phyloP scores from a whole-genome alignment of 1,140 invertebrate genomes.

The Nasonia giraulti region DNA sequence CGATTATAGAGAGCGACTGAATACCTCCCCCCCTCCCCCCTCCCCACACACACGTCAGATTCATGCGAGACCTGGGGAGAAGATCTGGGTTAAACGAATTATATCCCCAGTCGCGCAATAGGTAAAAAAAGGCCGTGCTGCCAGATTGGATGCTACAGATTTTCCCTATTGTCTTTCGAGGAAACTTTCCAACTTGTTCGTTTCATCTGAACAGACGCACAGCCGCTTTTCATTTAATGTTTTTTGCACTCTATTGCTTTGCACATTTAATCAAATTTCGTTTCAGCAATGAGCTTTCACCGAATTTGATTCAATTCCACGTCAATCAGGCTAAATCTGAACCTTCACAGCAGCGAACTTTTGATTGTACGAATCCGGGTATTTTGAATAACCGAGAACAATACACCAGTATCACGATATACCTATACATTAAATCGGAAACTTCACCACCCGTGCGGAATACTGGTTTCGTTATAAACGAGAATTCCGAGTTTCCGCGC shows the following conservation, averaged over 20 bases:
- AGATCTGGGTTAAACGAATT: conserved; percentile 39
- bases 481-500: too few relatives aligned
- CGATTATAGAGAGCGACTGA: background rate
- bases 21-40: too few relatives aligned
- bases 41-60: background rate
- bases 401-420: too few relatives aligned
- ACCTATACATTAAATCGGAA: too few relatives aligned
- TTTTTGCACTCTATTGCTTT: background rate
- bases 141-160: background rate
- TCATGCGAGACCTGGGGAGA: background rate
- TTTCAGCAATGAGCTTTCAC: too few relatives aligned
- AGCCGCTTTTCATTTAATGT: background rate
- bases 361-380: too few relatives aligned
- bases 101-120: background rate
- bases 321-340: background rate
- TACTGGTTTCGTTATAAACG: too few relatives aligned
- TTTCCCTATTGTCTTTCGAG: background rate
- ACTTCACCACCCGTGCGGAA: too few relatives aligned
- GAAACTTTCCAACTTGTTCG: background rate
- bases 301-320: background rate
- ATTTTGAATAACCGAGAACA: too few relatives aligned
- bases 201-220: background rate
- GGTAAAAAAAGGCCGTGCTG: conserved; percentile 15
- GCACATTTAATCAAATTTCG: too few relatives aligned
- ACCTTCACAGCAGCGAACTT: background rate